Evolutionary conservation across 2,888 invertebrate genomes (phyloP).

Genomic region (Drosophila borealis): DNA sequence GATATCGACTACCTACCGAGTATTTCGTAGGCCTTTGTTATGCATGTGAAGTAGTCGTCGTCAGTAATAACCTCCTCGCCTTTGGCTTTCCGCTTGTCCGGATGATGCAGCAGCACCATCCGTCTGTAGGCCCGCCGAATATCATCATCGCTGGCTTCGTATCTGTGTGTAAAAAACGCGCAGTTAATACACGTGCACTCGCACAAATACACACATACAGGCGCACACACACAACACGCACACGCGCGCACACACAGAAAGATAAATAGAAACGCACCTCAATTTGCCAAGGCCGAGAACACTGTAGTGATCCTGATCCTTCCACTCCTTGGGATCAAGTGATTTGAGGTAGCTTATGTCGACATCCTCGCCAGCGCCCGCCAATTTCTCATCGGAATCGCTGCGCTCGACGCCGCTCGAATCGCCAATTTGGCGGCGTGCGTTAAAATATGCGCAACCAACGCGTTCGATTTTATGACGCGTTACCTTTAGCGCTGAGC

Average conservation of each 20-base stretch:
- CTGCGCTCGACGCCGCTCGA: constrained; percentile 71
- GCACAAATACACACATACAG: constrained; percentile 1
- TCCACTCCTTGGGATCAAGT: constrained; percentile 98
- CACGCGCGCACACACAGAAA: background rate
- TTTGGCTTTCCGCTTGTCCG: constrained; percentile 97
- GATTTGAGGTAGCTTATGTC: constrained; percentile 93
- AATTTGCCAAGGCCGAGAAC: constrained; percentile 94
- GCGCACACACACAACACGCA: constrained; percentile 2
- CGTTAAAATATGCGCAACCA: constrained; percentile 74
- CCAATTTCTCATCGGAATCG: constrained; percentile 81
- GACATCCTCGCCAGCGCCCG: constrained; percentile 87
- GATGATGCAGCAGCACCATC: constrained; percentile 97
- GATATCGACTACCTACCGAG: constrained; percentile 86
- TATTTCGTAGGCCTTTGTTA: constrained; percentile 98
- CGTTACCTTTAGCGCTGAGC: constrained; percentile 59
- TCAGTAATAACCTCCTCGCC: constrained; percentile 95
- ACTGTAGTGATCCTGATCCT: constrained; percentile 98
- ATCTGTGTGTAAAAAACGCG: constrained; percentile 85
- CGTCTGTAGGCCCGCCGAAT: constrained; percentile 96
- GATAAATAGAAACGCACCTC: constrained; percentile 64
- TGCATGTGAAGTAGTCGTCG: constrained; percentile 99
- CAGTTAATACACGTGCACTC: constrained; percentile 55
- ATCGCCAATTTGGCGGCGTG: constrained; percentile 73
- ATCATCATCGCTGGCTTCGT: constrained; percentile 95
- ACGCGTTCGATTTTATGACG: constrained; percentile 73